These are phyloP conservation scores for Phymorhynchus buccinoides DNA, from an alignment of 1,140 invertebrate species.

Conservation along the genomic window DNA sequence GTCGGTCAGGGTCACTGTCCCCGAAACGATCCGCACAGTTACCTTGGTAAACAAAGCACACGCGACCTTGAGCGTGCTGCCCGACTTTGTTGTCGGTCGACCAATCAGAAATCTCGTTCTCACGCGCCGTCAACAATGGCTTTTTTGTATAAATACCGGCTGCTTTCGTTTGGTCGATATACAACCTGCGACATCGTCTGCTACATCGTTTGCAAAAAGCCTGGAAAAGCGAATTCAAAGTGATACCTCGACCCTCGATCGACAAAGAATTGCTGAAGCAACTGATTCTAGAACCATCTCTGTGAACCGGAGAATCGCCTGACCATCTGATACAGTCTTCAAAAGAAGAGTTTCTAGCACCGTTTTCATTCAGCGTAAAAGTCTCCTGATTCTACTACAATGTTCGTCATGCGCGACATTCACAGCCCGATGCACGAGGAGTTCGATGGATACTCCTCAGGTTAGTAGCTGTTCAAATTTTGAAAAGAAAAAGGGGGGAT, in stretches of 20 bases:
- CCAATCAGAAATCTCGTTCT: conserved; percentile 5
- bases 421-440: conserved; percentile 32
- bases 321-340: not conserved
- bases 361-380: not conserved
- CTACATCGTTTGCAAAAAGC: not conserved
- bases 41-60: not conserved
- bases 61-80: not conserved
- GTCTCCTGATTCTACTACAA: not conserved
- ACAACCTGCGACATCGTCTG: not conserved
- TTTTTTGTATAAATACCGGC: conserved; percentile 29
- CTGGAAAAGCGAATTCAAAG: not conserved
- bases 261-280: not conserved
- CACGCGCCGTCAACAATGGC: not conserved
- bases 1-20: not conserved
- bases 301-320: not conserved
- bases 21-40: not conserved
- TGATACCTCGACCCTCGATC: not conserved
- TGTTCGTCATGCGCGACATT: conserved; percentile 30
- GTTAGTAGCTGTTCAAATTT: conserved; percentile 26
- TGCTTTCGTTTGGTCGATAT: not conserved
- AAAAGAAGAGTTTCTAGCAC: not conserved
- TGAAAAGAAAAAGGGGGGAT: not conserved
- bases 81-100: conserved; percentile 34
- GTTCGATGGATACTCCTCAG: conserved; percentile 46
- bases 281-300: not conserved